These are phyloP conservation scores for Drosophila macrothrix DNA, from an alignment of 2,888 invertebrate genomes.

Conservation along the genomic window DNA sequence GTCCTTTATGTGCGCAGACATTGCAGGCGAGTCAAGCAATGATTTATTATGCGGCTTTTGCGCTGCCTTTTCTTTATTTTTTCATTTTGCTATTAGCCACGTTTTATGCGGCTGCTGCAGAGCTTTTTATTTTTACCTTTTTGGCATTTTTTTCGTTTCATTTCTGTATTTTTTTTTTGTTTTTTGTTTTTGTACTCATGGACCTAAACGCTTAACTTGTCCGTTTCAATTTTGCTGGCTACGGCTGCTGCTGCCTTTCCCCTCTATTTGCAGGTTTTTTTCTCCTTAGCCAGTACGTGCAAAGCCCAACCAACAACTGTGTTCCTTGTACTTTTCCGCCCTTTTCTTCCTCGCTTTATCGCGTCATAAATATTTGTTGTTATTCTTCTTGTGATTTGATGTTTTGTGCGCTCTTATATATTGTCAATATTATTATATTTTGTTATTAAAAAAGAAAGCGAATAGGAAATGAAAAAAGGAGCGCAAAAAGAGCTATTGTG, in stretches of 20 bases:
- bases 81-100: conserved; percentile 68
- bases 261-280: conserved; percentile 25
- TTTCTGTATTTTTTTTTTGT: background rate
- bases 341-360: conserved; percentile 47
- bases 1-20: conserved; percentile 59
- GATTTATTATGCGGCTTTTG: conserved; percentile 77
- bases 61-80: conserved; percentile 30
- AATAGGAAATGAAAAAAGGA: background rate
- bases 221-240: conserved; percentile 68
- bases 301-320: conserved; percentile 34
- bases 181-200: conserved; percentile 31
- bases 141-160: background rate
- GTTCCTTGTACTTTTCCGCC: conserved; percentile 31
- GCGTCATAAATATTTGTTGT: conserved; percentile 66
- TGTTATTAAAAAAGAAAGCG: conserved; percentile 36
- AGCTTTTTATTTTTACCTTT: conserved; percentile 21
- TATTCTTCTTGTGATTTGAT: conserved; percentile 60
- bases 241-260: conserved; percentile 39
- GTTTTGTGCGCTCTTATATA: conserved; percentile 61
- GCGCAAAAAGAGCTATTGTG: conserved; percentile 8
- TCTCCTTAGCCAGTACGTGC: conserved; percentile 31
- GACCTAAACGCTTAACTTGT: conserved; percentile 71
- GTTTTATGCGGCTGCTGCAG: conserved; percentile 57
- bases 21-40: conserved; percentile 55
- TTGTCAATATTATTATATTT: conserved; percentile 65